Base-by-base conservation (phyloP, 2,113 vertebrate species). In the Haliaeetus leucogaster region DNA sequence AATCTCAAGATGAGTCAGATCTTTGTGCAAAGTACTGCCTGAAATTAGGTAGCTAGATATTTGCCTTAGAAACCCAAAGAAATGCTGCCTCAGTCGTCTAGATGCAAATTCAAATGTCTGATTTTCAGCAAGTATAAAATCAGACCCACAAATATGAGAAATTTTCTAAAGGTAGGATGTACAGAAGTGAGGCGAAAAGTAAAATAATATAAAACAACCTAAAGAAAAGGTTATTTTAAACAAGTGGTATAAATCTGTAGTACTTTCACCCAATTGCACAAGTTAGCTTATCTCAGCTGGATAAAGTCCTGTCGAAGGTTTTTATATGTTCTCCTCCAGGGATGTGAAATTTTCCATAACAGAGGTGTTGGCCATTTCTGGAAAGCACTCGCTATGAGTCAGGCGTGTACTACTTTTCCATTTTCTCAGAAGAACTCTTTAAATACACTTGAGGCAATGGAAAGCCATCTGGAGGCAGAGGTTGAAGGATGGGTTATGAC, bases 401-500 rank as follows among this genome's bases (percentile, higher is more conserved):
- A 96, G 74, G 56, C 88, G 9, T 86, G 63, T 66, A 25, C 36
- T 88, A 53, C 78, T 96, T 96, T 97, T 96, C 96, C 95, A 92
- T 93, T 96, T 95, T 88, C 97, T 96, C 93, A 96, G 93, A 95
- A 91, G 84, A 94, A 43, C 87, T 86, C 88, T 88, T 96, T 85
- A 93, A 96, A 86, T 70, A 58, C 79, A 26, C 82, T 96, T 83
- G 96, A 96, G 93, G 97, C 93, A 96, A 93, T 94, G 85, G 96
- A 96, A 97, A 96, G 74, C 71, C 97, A 96, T 96, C 97, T 96
- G 96, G 92, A 97, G 74, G 92, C 95, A 96, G 93, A 87, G 38
- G 40, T 40, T 91, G 90, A 89, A 96, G 70, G 89, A 80, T 3
- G n/a, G 27, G 25, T 42, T 94, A 53, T 50, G 87, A n/a, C 67